Evolutionary conservation across 2,797 vertebrate species (phyloP).

Genomic region (Delichon dasypus): DNA sequence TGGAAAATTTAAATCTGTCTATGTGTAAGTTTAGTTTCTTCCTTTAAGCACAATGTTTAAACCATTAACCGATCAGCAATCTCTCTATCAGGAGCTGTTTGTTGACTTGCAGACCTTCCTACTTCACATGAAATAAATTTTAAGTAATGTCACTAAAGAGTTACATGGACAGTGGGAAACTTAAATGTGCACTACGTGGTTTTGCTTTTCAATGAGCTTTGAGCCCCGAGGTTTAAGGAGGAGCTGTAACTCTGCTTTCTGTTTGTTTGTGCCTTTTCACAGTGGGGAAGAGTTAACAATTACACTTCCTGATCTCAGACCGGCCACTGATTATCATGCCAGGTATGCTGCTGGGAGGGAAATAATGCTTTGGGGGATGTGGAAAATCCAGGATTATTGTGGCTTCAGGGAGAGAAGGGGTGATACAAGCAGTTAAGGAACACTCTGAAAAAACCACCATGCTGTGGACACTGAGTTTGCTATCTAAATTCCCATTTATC

Average conservation of each 20-base stretch:
- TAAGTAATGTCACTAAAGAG: slow-evolving; percentile 61
- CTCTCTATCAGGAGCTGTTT: slow-evolving; percentile 60
- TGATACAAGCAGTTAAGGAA: not conserved
- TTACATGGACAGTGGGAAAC: slow-evolving; percentile 51
- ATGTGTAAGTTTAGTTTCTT: slow-evolving; percentile 78
- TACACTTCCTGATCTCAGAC: slow-evolving; percentile 78
- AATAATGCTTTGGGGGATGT: not conserved
- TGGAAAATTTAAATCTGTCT: slow-evolving; percentile 81
- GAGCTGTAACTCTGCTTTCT: slow-evolving; percentile 6
- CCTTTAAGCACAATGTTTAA: slow-evolving; percentile 62
- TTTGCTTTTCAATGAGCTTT: slow-evolving; percentile 57
- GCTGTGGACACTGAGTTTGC: not conserved
- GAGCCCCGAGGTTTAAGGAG: not conserved
- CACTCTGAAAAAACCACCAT: not conserved
- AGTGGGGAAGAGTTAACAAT: slow-evolving; percentile 77
- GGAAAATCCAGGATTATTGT: not conserved
- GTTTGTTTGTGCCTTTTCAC: slow-evolving; percentile 38
- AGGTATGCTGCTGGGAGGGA: slow-evolving; percentile 66
- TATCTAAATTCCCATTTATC: not conserved
- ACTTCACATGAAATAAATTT: slow-evolving; percentile 53
- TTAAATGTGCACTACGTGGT: slow-evolving; percentile 50
- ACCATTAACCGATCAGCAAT: slow-evolving; percentile 44
- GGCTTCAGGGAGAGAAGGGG: not conserved
- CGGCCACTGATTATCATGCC: slow-evolving; percentile 78
- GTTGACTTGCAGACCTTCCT: slow-evolving; percentile 65